These are phyloP conservation scores for Craterocephalus amniculus DNA, from an alignment of 2,797 vertebrate genomes.

Conservation along the genomic window DNA sequence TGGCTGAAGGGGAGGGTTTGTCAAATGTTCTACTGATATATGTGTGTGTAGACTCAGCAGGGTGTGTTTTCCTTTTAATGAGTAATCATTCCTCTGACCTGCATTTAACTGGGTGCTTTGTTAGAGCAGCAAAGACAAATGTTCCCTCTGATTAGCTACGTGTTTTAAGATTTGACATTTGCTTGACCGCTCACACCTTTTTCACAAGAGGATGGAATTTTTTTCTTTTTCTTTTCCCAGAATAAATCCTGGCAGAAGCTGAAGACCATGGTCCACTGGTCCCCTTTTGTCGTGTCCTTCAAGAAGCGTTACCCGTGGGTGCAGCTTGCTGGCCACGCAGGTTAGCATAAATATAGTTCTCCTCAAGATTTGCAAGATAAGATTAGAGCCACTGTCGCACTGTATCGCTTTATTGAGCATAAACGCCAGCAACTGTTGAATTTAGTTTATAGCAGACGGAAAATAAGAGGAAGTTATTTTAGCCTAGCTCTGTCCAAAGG, in stretches of 20 bases:
- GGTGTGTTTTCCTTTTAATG: slow-evolving; percentile 58
- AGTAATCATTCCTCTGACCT: slow-evolving; percentile 41
- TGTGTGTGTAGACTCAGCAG: slow-evolving; percentile 4
- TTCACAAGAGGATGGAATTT: slow-evolving; percentile 4
- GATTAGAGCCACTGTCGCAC: background rate
- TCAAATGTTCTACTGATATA: slow-evolving; percentile 62
- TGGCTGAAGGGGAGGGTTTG: slow-evolving; percentile 61
- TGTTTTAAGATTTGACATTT: slow-evolving; percentile 15
- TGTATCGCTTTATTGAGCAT: background rate
- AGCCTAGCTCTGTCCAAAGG: background rate
- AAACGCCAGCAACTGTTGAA: background rate
- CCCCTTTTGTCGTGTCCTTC: slow-evolving; percentile 87
- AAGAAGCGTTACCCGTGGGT: slow-evolving; percentile 90
- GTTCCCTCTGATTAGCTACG: background rate
- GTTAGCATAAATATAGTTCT: slow-evolving; percentile 62
- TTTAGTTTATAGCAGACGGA: background rate
- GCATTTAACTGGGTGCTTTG: slow-evolving; percentile 28
- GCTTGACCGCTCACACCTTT: background rate
- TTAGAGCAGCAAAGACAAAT: slow-evolving; percentile 21
- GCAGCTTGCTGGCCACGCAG: slow-evolving; percentile 91
- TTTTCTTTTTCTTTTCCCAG: slow-evolving; percentile 64
- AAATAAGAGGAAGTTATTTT: background rate
- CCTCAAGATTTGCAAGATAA: background rate
- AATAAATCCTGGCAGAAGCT: slow-evolving; percentile 88
- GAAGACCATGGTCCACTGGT: slow-evolving; percentile 89